Evolutionary conservation across 2,888 invertebrate species (phyloP), one percentile per base, ranked within the genome.

Genomic region (Euzetes globulus): DNA sequence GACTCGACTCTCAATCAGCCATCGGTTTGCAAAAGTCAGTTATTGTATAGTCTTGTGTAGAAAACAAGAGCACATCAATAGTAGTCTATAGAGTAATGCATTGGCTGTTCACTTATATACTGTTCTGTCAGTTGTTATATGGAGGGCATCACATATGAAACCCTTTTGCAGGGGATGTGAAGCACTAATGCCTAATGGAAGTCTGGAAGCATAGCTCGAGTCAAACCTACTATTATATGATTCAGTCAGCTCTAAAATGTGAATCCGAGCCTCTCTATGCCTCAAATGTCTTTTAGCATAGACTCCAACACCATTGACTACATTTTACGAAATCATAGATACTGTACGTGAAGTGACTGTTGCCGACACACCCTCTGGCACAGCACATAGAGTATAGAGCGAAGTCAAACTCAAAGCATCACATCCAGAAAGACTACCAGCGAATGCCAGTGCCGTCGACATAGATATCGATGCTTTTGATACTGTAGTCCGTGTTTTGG

Each of bases 211-310:
- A 70, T 70, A 41, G 17, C 70, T 70, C 70, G 41, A 70, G 70
- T 70, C 45, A 70, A 70, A 70, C 70, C 70, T 70, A 70, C 70
- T 70, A 70, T 70, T 70, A 70, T 70, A 47, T 45, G 70, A 70
- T 70, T 45, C 70, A 70, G 41, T 70, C 45, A 70, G 2, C 70
- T 70, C 70, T 70, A 70, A 70, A 70, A 70, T 70, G 70, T 22
- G 70, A 70, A 45, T 70, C 70, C 22, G 27, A 70, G 70, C 70
- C 41, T 45, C 2, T 22, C 37, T 63, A 41, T 37, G 68, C 70
- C 70, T 70, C 22, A 70, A 70, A 70, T 70, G 70, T 70, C 70
- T 70, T 47, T 70, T 70, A 70, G 70, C 45, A 70, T 9, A 45
- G 41, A 70, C 70, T 70, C 22, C 25, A 70, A 70, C 70, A 68